These are phyloP conservation scores for Cryptocephalus moraei DNA, from an alignment of 2,888 invertebrate genomes.

Conservation along the genomic window DNA sequence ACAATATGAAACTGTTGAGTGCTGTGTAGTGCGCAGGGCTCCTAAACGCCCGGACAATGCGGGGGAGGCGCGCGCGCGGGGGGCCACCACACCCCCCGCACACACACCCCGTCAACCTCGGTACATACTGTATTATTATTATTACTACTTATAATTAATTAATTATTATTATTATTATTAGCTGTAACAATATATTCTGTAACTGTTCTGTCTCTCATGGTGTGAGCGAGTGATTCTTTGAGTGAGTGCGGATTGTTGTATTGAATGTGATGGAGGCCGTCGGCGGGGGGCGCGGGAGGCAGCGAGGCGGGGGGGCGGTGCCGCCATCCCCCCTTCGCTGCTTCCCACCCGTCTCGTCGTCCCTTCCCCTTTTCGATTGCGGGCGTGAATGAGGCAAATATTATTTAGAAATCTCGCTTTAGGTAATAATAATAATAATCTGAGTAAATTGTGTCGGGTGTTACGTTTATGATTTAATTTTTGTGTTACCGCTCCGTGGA, in stretches of 20 bases:
- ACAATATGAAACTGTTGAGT: slow-evolving; percentile 19
- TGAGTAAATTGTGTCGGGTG: no score
- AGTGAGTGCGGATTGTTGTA: slow-evolving; percentile 5
- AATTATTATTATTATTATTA: slow-evolving; percentile 22
- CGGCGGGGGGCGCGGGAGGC: no score
- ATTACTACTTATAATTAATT: slow-evolving; percentile 12
- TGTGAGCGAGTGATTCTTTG: slow-evolving; percentile 15
- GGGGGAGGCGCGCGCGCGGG: slow-evolving; percentile 9
- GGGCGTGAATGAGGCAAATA: not conserved
- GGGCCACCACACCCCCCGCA: slow-evolving; percentile 8
- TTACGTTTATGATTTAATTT: no score
- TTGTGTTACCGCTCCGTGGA: slow-evolving; percentile 11
- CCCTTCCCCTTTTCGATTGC: no score
- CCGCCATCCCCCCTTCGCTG: no score
- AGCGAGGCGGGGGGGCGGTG: no score
- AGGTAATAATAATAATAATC: slow-evolving; percentile 8
- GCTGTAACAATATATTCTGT: slow-evolving; percentile 28
- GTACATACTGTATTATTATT: slow-evolving; percentile 39
- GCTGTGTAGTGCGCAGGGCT: slow-evolving; percentile 28
- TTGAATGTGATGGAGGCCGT: not conserved
- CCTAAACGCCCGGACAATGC: slow-evolving; percentile 12
- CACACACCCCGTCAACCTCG: slow-evolving; percentile 16
- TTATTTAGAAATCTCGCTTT: slow-evolving; percentile 17
- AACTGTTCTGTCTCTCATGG: slow-evolving; percentile 23
- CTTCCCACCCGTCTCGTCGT: no score